Percentiles rank a stretch among this genome's conserved stretches.
phyloP scores from a whole-genome alignment of 2,797 vertebrate species.

The Arctocebus calabarensis region DNA sequence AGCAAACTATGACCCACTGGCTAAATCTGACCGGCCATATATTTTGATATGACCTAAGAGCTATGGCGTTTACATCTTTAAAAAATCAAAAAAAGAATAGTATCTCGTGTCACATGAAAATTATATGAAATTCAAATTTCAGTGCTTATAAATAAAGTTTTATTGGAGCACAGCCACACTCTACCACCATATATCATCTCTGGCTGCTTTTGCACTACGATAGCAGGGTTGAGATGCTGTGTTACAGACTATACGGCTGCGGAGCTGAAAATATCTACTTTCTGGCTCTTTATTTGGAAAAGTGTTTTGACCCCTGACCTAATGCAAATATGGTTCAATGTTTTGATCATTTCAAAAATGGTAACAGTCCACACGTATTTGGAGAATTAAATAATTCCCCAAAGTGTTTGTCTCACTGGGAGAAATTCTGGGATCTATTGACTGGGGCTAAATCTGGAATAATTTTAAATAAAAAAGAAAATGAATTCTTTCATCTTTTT shows the following conservation, averaged over 20 bases:
- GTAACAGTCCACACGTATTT: background rate
- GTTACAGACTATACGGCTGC: background rate
- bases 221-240: background rate
- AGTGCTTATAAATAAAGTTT: conserved; percentile 53
- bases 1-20: background rate
- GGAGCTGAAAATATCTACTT: background rate
- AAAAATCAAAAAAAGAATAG: background rate
- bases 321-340: background rate
- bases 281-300: background rate
- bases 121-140: background rate
- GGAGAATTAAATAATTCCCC: conserved; percentile 36
- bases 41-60: background rate
- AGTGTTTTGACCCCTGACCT: background rate
- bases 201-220: background rate
- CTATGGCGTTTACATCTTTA: background rate
- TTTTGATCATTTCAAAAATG: conserved; percentile 47
- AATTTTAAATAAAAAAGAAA: conserved; percentile 79
- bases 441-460: conserved; percentile 29
- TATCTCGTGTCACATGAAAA: conserved; percentile 12
- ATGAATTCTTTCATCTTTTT: conserved; percentile 79
- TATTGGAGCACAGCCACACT: background rate
- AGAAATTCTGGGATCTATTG: conserved; percentile 34
- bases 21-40: background rate
- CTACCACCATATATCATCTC: background rate
- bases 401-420: conserved; percentile 34